Conservation (phyloP, 2,888 invertebrate species). For the Drosophila nr. perissopoda region DNA sequence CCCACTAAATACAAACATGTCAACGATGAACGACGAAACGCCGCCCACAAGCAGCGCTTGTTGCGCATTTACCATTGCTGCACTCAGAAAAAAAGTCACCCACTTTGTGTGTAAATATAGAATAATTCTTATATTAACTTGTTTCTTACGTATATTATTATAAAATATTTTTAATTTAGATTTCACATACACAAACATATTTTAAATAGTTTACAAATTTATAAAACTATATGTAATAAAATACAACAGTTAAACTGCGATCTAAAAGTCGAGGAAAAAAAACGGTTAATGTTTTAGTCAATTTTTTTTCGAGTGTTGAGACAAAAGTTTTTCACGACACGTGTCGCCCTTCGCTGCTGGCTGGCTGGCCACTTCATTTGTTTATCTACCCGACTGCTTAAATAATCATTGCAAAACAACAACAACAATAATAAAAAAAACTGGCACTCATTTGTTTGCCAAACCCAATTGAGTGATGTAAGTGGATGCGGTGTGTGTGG, state of each 20-base stretch:
- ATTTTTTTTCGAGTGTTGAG: background rate
- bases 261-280: background rate
- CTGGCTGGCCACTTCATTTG: constrained; percentile 30
- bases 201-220: background rate
- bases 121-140: background rate
- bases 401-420: constrained; percentile 38
- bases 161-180: background rate
- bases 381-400: constrained; percentile 41
- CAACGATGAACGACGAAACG: constrained; percentile 47
- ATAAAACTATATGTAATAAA: background rate
- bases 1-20: constrained; percentile 68
- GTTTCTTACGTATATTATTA: background rate
- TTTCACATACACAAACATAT: background rate
- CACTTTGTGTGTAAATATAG: background rate
- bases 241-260: background rate
- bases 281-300: background rate
- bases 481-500: constrained; percentile 32
- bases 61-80: constrained; percentile 50
- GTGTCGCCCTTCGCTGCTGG: constrained; percentile 39
- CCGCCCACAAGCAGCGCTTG: constrained; percentile 47
- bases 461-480: constrained; percentile 63
- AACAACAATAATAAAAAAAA: constrained; percentile 10
- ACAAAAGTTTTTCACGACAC: constrained; percentile 54
- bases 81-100: background rate
- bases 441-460: constrained; percentile 59